Evolutionary conservation across 1,140 invertebrate species (phyloP).

Genomic region (Adelges cooleyi): DNA sequence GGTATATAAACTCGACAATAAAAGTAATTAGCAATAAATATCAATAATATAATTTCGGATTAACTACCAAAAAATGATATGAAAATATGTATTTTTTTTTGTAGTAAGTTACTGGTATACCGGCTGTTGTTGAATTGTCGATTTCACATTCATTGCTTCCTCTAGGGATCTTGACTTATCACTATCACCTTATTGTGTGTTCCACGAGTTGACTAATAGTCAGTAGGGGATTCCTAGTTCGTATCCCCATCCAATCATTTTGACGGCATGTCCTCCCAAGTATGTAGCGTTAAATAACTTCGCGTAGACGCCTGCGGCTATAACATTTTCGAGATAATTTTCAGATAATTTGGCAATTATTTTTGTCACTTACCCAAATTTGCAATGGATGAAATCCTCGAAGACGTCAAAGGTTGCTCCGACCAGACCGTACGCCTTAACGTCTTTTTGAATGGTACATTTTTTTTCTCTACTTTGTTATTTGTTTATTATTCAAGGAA

Average conservation of each 20-base stretch:
- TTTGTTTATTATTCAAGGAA: no score
- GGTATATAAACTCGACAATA: no score
- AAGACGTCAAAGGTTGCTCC: constrained; percentile 31
- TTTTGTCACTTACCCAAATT: constrained; percentile 34
- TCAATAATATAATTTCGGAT: no score
- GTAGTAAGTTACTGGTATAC: constrained; percentile 1
- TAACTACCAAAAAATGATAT: no score
- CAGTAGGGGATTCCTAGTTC: constrained; percentile 53
- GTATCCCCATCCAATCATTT: constrained; percentile 65
- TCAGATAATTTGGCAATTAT: no score
- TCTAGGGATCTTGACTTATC: constrained; percentile 66
- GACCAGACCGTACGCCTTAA: constrained; percentile 31
- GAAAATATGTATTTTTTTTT: no score
- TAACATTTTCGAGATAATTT: constrained; percentile 38
- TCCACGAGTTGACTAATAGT: constrained; percentile 87
- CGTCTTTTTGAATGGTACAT: constrained; percentile 33
- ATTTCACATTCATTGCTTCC: constrained; percentile 73
- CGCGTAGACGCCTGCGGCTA: constrained; percentile 70
- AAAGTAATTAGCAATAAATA: no score
- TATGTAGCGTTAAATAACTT: constrained; percentile 56
- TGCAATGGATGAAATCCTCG: constrained; percentile 32
- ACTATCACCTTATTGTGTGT: constrained; percentile 74
- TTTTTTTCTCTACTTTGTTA: no score
- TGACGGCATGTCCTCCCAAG: constrained; percentile 71
- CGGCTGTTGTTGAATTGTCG: constrained; percentile 41